Percentiles rank a stretch among this genome's conserved stretches.
phyloP scores from a whole-genome alignment of 2,797 vertebrate species.

The Manis pentadactyla region DNA sequence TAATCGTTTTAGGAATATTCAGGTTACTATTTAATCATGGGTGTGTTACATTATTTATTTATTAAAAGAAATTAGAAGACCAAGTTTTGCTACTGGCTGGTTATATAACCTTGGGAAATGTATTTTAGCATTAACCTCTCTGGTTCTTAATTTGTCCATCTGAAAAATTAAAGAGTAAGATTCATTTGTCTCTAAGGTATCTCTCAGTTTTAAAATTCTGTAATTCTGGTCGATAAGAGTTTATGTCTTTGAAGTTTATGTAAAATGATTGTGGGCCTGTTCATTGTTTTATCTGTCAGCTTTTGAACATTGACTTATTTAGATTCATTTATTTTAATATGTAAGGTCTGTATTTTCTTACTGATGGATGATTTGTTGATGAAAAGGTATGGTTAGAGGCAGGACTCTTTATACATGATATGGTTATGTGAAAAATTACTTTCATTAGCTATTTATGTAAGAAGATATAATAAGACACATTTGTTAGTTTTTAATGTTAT shows the following conservation, averaged over 20 bases:
- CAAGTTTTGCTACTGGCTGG: background rate
- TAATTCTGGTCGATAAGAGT: slow-evolving; percentile 22
- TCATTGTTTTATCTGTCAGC: slow-evolving; percentile 58
- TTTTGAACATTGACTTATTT: slow-evolving; percentile 52
- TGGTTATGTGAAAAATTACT: slow-evolving; percentile 51
- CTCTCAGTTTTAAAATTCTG: slow-evolving; percentile 40
- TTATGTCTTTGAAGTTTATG: slow-evolving; percentile 54
- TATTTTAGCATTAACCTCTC: slow-evolving; percentile 18
- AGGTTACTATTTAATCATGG: slow-evolving; percentile 52
- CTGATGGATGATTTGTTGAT: slow-evolving; percentile 60
- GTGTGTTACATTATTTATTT: slow-evolving; percentile 43
- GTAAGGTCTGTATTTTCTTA: slow-evolving; percentile 39
- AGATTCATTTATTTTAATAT: slow-evolving; percentile 55
- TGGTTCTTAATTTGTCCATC: slow-evolving; percentile 49
- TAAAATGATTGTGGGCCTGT: slow-evolving; percentile 10
- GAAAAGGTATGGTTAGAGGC: slow-evolving; percentile 38
- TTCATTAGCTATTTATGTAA: slow-evolving; percentile 31
- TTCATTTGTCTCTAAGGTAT: slow-evolving; percentile 55
- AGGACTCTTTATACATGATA: background rate
- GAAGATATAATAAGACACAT: background rate
- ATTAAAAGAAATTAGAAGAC: slow-evolving; percentile 47
- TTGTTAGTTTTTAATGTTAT: slow-evolving; percentile 40
- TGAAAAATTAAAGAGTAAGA: slow-evolving; percentile 52
- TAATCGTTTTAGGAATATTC: slow-evolving; percentile 46
- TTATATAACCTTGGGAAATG: slow-evolving; percentile 48